Evolutionary conservation across 2,113 vertebrate species (phyloP).

Genomic region (Gopherus evgoodei): DNA sequence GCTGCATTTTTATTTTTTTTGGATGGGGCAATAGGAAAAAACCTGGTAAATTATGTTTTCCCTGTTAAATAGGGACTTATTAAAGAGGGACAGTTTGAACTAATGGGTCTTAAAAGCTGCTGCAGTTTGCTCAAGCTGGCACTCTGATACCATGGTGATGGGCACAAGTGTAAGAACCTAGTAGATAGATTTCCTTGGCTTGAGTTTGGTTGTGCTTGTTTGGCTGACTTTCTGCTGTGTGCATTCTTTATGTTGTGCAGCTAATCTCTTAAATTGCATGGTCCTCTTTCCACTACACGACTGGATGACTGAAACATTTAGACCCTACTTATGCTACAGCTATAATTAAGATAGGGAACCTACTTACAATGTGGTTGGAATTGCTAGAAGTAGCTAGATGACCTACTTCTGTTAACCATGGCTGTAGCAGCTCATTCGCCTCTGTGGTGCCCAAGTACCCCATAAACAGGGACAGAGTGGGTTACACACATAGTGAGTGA

Average conservation of each 20-base stretch:
- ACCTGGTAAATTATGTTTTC: background rate
- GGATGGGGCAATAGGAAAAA: background rate
- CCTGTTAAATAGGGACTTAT: background rate
- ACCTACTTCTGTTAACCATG: background rate
- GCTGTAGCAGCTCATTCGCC: background rate
- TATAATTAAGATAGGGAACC: background rate
- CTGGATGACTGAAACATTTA: background rate
- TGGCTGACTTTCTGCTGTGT: background rate
- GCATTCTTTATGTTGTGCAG: background rate
- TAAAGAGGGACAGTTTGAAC: background rate
- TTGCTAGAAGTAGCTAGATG: background rate
- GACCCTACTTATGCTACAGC: background rate
- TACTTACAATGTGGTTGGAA: background rate
- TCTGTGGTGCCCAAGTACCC: background rate
- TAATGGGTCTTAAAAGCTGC: conserved; percentile 6
- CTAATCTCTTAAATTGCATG: background rate
- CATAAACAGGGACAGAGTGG: background rate
- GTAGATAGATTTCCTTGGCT: background rate
- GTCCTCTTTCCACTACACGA: background rate
- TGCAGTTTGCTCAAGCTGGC: conserved; percentile 8
- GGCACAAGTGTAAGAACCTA: background rate
- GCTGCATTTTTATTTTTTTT: background rate
- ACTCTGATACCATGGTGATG: background rate
- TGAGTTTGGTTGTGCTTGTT: background rate
- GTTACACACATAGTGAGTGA: background rate